Evolutionary conservation across 2,113 vertebrate genomes (phyloP), one percentile per base, ranked within the genome.

Genomic region (Neodontobutis hainanensis): DNA sequence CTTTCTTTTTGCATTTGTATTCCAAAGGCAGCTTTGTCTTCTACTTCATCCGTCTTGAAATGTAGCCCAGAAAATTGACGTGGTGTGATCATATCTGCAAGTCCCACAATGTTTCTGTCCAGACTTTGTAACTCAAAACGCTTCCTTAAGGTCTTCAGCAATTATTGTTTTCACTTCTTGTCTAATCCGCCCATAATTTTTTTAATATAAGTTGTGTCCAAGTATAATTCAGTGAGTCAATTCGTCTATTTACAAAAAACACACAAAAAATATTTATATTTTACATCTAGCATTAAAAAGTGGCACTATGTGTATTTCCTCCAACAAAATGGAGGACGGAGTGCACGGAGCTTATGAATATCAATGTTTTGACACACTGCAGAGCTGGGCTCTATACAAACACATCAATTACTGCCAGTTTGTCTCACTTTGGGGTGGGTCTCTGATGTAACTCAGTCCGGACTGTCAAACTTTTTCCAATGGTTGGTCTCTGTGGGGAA

Each of bases 21-120:
- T 93, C 92, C 86, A 92, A 95, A 93, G 90, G 89, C 75, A 80
- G 89, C 94, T 94, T 96, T 96, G 94, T 96, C 85, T 89, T 62
- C 11, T 65, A 80, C 73, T 76, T 91, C 92, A 89, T 89, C 86
- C 83, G 87, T 83, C 88, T 92, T 94, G 94, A 96, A 95, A 94
- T 84, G 46, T 87, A 91, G 89, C 93, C 77, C 84, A 87, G 91
- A 92, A 72, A 74, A 88, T 84, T 83, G 85, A 90, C 73, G 73
- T 86, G 78, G 68, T 78, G 85, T 50, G 91, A 94, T 95, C 89
- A 92, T 94, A 94, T 96, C 94, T 86, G 84, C 42, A 12, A 75
- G 66, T 88, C 90, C 88, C 89, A 78, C 85, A 87, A 87, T 74
- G 85, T 66, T 61, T 89, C 82, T 87, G 83, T 85, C 78, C 89